Evolutionary conservation across 35 echinoderm and acorn worm genomes (phyloP), one percentile per base, ranked within the genome.

Genomic region (Ptychodera flava): DNA sequence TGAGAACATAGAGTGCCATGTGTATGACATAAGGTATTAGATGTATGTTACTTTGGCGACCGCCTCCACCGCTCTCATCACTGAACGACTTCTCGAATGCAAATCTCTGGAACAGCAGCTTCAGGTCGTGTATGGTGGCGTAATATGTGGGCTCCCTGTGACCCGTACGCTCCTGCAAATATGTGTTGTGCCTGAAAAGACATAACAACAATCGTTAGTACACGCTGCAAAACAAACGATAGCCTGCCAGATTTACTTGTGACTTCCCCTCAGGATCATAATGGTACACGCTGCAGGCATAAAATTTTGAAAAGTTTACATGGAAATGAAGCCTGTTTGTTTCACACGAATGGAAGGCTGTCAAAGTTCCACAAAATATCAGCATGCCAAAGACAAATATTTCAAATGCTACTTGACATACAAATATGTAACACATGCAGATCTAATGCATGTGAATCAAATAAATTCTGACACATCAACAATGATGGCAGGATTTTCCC

Each of bases 1-100:
- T 99, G 84, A 99, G 92, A 86, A 99, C 96, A 90, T 99, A 99
- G 0, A 99, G 88, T 6, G 96, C 96, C 93, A 99, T 99, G 83
- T 99, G 96, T 64, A 99, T 90, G 87, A 99, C 89, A 36, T 99
- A 99, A 0, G 96, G 92, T 30, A 99, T 38, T 6, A 99, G 84
- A 82, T 99, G 96, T 33, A 99, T 90, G 78, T 99, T 99, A 38
- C 96, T 99, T 85, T 99, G 96, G 14, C 93, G 80, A 0, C 96
- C 96, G 27, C 96, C 96, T 2, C 96, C 96, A 0, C 96, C 96
- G 35, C 96, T 99, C 31, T 99, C 96, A 82, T 93, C 90, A 37
- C 96, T 99, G 79, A 99, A 99, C 1, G 96, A 99, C 1, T 89
- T 88, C 75, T 94, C 93, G 16, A 83, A 79, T 75, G 85, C 96